Evolutionary conservation across 2,113 vertebrate genomes (phyloP).

Genomic region (Suricata suricatta): DNA sequence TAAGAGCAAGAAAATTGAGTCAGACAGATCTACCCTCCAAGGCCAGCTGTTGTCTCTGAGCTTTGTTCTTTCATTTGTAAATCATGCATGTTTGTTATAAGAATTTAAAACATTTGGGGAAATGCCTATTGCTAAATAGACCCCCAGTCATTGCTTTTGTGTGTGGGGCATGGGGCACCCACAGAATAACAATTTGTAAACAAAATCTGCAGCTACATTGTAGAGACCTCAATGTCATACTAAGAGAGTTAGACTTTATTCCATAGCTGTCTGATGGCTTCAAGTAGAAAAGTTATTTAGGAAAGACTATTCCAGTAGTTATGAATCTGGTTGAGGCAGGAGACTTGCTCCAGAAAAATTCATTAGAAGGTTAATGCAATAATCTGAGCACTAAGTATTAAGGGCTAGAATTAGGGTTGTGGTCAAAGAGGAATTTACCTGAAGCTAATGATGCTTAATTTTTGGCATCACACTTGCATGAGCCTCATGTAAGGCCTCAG

Average conservation of each 20-base stretch:
- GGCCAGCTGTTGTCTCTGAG: not conserved
- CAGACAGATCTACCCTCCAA: not conserved
- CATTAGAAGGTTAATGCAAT: not conserved
- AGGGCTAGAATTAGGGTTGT: not conserved
- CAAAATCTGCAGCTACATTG: not conserved
- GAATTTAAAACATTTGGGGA: not conserved
- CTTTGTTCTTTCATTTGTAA: not conserved
- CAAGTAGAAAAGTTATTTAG: not conserved
- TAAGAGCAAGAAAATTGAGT: not conserved
- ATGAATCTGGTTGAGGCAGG: not conserved
- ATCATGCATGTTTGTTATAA: not conserved
- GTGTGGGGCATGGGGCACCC: not conserved
- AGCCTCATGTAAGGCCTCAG: not conserved
- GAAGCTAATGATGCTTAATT: not conserved
- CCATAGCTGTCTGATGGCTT: not conserved
- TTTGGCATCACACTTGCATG: not conserved
- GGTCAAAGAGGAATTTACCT: not conserved
- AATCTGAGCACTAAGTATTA: not conserved
- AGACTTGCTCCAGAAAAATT: conserved; percentile 3
- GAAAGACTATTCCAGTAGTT: not conserved
- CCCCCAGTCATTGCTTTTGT: not conserved
- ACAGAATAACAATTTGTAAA: not conserved
- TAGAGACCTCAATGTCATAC: not conserved
- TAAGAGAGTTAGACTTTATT: not conserved
- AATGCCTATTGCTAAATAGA: not conserved